These are phyloP conservation scores for Mythimna lalbum DNA, from an alignment of 2,888 invertebrate species.

Conservation along the genomic window DNA sequence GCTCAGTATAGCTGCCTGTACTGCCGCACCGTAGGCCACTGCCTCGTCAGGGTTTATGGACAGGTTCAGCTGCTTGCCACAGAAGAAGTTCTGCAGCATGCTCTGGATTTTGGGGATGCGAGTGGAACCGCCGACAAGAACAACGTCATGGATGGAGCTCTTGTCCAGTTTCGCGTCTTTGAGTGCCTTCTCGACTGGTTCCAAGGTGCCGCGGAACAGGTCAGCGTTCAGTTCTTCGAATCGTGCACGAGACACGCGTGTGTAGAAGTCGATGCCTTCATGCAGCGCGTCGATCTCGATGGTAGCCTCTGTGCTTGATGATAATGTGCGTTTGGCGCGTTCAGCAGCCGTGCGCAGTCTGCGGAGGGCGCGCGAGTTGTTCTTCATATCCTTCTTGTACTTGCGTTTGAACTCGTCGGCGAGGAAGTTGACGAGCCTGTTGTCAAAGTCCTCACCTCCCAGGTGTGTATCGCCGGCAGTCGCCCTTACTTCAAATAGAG, in stretches of 20 bases:
- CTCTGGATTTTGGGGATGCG: conserved; percentile 95
- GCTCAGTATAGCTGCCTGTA: conserved; percentile 93
- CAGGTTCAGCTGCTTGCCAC: conserved; percentile 93
- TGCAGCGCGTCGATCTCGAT: conserved; percentile 94
- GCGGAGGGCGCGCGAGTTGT: conserved; percentile 92
- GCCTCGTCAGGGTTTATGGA: conserved; percentile 96
- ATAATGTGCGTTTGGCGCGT: conserved; percentile 94
- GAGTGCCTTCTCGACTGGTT: conserved; percentile 95
- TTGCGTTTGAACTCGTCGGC: conserved; percentile 94
- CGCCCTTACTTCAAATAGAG: conserved; percentile 94
- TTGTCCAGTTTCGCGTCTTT: conserved; percentile 95
- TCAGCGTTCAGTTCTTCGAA: conserved; percentile 94
- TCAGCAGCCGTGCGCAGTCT: conserved; percentile 94
- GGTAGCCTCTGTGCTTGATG: conserved; percentile 94
- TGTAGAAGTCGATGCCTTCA: conserved; percentile 93
- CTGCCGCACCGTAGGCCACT: conserved; percentile 94
- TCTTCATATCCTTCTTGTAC: conserved; percentile 92
- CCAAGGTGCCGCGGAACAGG: conserved; percentile 93
- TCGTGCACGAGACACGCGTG: conserved; percentile 93
- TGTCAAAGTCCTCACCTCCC: conserved; percentile 94
- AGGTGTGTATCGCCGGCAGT: conserved; percentile 96
- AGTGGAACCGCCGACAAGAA: conserved; percentile 95
- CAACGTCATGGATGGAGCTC: conserved; percentile 94
- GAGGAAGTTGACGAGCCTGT: conserved; percentile 92
- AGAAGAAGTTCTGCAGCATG: conserved; percentile 94